Base-by-base conservation (phyloP, 2,797 vertebrate species). In the Odontamblyopus rebecca region DNA sequence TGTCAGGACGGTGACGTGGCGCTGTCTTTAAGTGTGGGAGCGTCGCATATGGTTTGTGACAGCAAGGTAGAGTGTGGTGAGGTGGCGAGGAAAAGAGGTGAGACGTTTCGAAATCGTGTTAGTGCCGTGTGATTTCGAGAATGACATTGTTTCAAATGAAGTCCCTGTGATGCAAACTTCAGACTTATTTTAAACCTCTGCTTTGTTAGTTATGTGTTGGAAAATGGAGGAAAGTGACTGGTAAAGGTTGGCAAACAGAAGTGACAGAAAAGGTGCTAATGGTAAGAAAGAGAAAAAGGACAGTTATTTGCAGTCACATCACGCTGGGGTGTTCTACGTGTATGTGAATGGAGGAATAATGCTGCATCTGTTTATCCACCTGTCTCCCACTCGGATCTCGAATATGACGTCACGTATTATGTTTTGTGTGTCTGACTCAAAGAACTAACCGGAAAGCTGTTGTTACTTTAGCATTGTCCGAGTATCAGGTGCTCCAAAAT, bases 1-100 rank as follows among this genome's bases (percentile, higher is more conserved):
- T 73, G 57, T 69, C 53, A 77, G 84, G 79, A 73, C 72, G 84
- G 82, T 80, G 72, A 68, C 68, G 59, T 29, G 70, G 81, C 70
- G 70, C 69, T 44, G 73, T 80, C 72, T 79, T 84, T 85, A 83
- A 79, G 77, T 69, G 70, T 61, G 41, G 48, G 72, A 67, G 70
- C 68, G 67, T 59, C 19, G 60, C 70, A 72, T 73, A 79, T 80
- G 82, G 30, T 75, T 82, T 73, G 66, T 77, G 83, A 87, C 81
- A 75, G 73, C 54, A 57, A 75, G 61, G 73, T 70, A 61, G 61
- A 76, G 26, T 62, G 51, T 61, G 16, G 77, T 67, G 68, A 64
- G 23, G 48, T 70, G 30, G 66, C 41, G n/a, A 23, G 35, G 27
- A 26, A 48, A 3, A 71, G 23, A 69, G 62, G 56, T 68, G 35